A percentile compares a stretch with the other conserved stretches of the same genome.
Evolutionary conservation across 2,797 vertebrate genomes (phyloP).

Genomic region (Vipera ursinii): DNA sequence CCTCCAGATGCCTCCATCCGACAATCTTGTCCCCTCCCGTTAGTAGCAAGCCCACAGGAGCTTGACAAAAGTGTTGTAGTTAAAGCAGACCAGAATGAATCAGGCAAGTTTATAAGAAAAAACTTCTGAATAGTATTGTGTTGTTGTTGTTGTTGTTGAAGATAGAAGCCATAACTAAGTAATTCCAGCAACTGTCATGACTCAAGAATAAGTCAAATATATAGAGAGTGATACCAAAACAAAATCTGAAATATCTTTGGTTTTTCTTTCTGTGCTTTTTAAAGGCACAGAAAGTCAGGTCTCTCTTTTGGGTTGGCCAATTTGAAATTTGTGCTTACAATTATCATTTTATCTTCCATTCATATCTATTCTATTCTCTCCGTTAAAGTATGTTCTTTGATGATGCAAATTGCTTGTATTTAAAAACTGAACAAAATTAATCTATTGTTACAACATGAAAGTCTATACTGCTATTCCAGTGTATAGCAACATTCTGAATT

Average conservation of each 20-base stretch:
- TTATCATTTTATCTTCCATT: no score
- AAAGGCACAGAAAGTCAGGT: no score
- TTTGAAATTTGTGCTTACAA: no score
- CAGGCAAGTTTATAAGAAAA: not conserved
- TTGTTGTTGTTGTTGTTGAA: not conserved
- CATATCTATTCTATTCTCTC: no score
- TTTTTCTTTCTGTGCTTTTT: not conserved
- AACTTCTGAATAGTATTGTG: not conserved
- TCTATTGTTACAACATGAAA: not conserved
- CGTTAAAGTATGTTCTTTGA: no score
- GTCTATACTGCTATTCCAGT: not conserved
- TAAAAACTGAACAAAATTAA: not conserved
- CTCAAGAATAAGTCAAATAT: not conserved
- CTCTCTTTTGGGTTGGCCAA: no score
- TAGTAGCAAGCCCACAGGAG: no score
- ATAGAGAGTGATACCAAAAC: not conserved
- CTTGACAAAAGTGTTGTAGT: no score
- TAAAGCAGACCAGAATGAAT: not conserved
- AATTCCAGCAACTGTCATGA: not conserved
- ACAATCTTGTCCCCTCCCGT: no score
- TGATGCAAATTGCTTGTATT: not conserved
- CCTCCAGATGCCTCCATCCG: no score
- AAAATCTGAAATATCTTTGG: not conserved
- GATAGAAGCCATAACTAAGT: not conserved
- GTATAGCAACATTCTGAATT: not conserved